Percentiles rank a stretch among this genome's conserved stretches.
Evolutionary conservation across 2,797 vertebrate genomes (phyloP).

Genomic region (Protosalanx chinensis): DNA sequence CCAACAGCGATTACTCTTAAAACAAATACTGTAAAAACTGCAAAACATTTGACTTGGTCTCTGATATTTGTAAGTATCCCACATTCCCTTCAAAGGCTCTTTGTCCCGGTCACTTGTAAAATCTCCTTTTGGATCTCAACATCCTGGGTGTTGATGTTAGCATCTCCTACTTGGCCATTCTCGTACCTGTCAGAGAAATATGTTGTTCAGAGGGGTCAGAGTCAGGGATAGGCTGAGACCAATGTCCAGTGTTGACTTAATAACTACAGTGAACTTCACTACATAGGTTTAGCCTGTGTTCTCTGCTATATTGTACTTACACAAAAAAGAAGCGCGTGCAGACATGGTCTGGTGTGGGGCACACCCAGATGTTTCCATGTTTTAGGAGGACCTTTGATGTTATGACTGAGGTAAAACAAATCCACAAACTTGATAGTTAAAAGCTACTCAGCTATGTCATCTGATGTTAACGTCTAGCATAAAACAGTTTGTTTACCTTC

Average conservation of each 20-base stretch:
- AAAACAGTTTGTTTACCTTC: conserved; percentile 77
- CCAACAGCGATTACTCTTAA: not conserved
- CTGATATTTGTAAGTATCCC: not conserved
- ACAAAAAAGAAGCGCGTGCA: conserved; percentile 97
- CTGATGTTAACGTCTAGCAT: not conserved
- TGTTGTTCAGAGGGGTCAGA: not conserved
- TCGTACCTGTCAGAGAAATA: conserved; percentile 81
- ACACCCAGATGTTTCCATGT: conserved; percentile 94
- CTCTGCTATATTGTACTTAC: conserved; percentile 73
- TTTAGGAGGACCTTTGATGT: conserved; percentile 93
- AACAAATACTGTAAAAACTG: conserved; percentile 1
- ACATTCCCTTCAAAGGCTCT: conserved; percentile 43
- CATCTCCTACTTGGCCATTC: conserved; percentile 92
- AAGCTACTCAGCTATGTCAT: not conserved
- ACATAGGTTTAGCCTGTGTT: not conserved
- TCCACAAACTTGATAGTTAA: not conserved
- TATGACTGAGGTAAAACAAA: conserved; percentile 76
- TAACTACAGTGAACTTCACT: not conserved
- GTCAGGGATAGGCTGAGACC: not conserved
- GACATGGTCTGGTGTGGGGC: conserved; percentile 88
- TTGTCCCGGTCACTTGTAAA: conserved; percentile 85
- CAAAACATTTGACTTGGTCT: conserved; percentile 7
- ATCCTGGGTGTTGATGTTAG: conserved; percentile 95
- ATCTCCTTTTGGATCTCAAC: conserved; percentile 89
- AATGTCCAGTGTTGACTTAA: not conserved